phyloP scores from a whole-genome alignment of 2,888 invertebrate species.

The Macrosoma leucophasiata region DNA sequence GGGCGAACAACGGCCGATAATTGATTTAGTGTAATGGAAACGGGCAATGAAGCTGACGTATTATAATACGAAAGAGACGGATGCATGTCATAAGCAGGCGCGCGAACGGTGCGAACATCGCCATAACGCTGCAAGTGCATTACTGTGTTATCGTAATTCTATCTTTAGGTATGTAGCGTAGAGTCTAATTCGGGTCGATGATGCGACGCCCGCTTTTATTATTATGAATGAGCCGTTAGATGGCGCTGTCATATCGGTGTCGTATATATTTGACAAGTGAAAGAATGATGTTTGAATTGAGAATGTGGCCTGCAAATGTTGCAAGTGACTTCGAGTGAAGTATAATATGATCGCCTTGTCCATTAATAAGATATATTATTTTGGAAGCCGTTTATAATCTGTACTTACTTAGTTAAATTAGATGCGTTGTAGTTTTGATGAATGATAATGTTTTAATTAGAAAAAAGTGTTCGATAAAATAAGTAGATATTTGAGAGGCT shows the following conservation, averaged over 20 bases:
- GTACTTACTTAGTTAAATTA: no score
- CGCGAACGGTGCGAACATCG: conserved; percentile 52
- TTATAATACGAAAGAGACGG: conserved; percentile 60
- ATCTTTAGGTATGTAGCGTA: conserved; percentile 44
- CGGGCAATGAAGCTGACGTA: conserved; percentile 65
- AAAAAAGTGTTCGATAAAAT: no score
- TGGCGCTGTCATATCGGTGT: conserved; percentile 49
- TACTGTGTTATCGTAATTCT: conserved; percentile 51
- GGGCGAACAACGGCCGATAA: conserved; percentile 44
- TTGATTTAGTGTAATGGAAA: conserved; percentile 74
- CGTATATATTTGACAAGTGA: conserved; percentile 31
- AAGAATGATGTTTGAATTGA: conserved; percentile 18
- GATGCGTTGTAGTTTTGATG: no score
- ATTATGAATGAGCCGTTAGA: conserved; percentile 41
- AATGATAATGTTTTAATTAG: no score
- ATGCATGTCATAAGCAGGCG: conserved; percentile 41
- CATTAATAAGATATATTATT: no score
- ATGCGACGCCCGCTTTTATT: conserved; percentile 29
- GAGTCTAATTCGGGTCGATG: conserved; percentile 40
- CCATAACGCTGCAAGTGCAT: conserved; percentile 58
- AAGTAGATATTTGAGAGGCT: no score
- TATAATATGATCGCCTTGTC: no score
- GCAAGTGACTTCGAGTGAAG: no score
- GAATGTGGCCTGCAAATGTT: no score
- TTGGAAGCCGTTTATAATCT: no score